Conservation (phyloP, 2,797 vertebrate genomes). For the Manis javanica region DNA sequence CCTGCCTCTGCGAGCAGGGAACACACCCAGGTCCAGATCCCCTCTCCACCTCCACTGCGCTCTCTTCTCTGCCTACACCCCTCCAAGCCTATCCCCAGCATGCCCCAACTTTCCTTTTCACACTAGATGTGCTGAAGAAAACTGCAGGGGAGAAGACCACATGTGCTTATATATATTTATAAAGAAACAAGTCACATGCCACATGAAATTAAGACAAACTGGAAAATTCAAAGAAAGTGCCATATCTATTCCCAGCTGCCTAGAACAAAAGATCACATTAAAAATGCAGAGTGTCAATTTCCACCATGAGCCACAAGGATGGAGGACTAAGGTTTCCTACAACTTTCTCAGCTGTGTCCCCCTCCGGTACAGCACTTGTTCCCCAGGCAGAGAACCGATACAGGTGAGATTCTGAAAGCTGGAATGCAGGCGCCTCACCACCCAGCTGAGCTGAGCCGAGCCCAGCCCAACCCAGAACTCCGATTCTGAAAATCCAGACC, state of each 20-base stretch:
- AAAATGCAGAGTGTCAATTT: neutral
- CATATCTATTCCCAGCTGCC: neutral
- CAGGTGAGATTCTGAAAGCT: neutral
- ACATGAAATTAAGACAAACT: neutral
- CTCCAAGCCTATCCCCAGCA: neutral
- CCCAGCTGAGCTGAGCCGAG: neutral
- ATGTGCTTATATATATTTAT: neutral
- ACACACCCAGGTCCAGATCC: neutral
- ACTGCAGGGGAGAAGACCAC: neutral
- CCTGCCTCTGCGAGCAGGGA: neutral
- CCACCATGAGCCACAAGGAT: neutral
- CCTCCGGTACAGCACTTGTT: neutral
- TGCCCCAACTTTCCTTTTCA: neutral
- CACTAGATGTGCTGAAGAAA: neutral
- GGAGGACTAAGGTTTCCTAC: conserved; percentile 23
- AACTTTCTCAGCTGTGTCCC: neutral
- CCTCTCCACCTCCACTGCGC: neutral
- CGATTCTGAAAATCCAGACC: neutral
- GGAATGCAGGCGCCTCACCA: rapidly evolving
- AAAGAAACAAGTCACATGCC: neutral
- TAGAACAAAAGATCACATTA: neutral
- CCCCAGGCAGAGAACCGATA: neutral
- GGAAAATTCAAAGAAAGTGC: neutral
- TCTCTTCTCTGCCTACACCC: neutral
- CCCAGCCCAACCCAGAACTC: neutral